These are phyloP conservation scores for Styela plicata DNA, from an alignment of 23 tunicate genomes.

Conservation along the genomic window DNA sequence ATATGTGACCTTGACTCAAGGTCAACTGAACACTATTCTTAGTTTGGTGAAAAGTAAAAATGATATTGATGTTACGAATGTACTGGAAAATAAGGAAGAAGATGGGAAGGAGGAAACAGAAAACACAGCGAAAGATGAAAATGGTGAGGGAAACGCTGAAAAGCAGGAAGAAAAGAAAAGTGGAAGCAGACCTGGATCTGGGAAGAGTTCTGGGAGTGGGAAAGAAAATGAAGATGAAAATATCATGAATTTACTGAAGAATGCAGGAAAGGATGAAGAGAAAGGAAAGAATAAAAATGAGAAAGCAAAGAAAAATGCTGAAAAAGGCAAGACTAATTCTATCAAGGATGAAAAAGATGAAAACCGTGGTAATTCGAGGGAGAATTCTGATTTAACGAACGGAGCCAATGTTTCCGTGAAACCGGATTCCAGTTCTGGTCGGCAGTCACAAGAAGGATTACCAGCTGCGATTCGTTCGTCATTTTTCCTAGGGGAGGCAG, in stretches of 20 bases:
- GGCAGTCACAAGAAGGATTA: conserved; percentile 27
- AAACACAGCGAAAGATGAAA: neutral
- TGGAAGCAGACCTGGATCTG: neutral
- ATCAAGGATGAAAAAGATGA: neutral
- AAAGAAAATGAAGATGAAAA: neutral
- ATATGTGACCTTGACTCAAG: conserved; percentile 84
- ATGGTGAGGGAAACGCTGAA: neutral
- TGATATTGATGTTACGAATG: conserved; percentile 62
- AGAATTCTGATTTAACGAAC: neutral
- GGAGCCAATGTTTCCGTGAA: neutral
- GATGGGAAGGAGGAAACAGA: conserved; percentile 5
- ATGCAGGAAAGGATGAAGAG: neutral
- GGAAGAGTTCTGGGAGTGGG: neutral
- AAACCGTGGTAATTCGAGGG: neutral
- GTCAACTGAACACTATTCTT: conserved; percentile 74
- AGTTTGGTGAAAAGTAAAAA: conserved; percentile 74
- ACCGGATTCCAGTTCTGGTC: neutral
- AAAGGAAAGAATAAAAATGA: neutral
- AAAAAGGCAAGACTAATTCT: conserved; percentile 1
- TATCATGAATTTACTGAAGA: conserved; percentile 15
- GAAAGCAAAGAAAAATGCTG: neutral
- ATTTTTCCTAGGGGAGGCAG: conserved; percentile 76
- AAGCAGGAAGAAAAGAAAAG: neutral
- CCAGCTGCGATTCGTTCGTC: conserved; percentile 81
- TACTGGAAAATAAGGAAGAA: conserved; percentile 30